Conservation (phyloP, 2,113 vertebrate genomes). For the Morone saxatilis region DNA sequence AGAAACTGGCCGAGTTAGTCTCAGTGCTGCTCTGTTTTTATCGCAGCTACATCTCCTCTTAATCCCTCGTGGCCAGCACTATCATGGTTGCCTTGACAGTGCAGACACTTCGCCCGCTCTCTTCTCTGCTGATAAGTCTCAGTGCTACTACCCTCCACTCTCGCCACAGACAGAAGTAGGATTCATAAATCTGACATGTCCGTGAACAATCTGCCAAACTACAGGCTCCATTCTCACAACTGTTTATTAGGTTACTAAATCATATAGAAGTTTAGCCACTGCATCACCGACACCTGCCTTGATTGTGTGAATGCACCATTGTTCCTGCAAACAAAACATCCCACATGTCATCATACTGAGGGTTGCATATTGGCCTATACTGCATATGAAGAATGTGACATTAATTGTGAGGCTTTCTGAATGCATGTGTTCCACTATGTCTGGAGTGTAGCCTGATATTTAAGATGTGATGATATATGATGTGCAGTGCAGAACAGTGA, state of each 20-base stretch:
- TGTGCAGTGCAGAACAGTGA: conserved; percentile 62
- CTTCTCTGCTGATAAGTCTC: conserved; percentile 39
- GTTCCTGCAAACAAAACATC: conserved; percentile 21
- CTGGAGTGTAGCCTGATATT: conserved; percentile 10
- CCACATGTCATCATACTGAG: neutral
- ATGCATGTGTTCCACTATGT: neutral
- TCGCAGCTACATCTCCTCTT: conserved; percentile 57
- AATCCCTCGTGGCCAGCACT: conserved; percentile 53
- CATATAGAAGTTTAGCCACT: neutral
- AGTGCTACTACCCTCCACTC: conserved; percentile 7
- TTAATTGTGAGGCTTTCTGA: neutral
- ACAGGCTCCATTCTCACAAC: neutral
- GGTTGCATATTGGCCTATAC: neutral
- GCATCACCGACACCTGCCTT: conserved; percentile 16
- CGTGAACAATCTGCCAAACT: neutral
- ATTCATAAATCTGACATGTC: conserved; percentile 7
- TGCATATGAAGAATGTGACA: neutral
- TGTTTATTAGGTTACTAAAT: conserved; percentile 8
- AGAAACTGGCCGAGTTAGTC: conserved; percentile 13
- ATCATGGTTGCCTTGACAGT: conserved; percentile 69
- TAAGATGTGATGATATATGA: conserved; percentile 42
- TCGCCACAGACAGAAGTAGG: conserved; percentile 2
- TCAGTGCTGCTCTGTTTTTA: conserved; percentile 50
- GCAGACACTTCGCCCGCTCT: conserved; percentile 41
- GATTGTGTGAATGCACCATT: conserved; percentile 4